Evolutionary conservation across 92 coral and sea anemone species (phyloP).

Genomic region (Scolanthus callimorphus): DNA sequence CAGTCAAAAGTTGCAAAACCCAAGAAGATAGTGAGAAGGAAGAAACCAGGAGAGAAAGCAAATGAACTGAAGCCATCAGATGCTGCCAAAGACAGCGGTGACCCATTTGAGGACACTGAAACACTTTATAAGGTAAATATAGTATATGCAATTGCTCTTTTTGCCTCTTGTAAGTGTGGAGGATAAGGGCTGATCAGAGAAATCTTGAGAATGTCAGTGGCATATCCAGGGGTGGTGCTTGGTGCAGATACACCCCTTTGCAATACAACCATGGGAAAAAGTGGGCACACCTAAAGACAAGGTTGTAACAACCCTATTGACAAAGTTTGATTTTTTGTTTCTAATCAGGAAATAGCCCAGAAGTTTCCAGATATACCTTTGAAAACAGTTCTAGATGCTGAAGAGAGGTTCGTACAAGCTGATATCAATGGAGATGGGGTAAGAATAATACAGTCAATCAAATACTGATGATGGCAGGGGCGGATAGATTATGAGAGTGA

Average conservation of each 20-base stretch:
- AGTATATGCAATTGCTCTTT: too few species aligned
- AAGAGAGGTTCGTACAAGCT: slow-evolving; percentile 91
- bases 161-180: too few species aligned
- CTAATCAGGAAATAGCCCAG: slow-evolving; percentile 63
- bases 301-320: neutral
- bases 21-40: slow-evolving; percentile 72
- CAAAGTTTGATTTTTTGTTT: neutral
- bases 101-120: slow-evolving; percentile 89
- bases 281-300: too few species aligned
- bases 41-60: slow-evolving; percentile 34
- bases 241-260: too few species aligned
- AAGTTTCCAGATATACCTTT: slow-evolving; percentile 85
- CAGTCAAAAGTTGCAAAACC: slow-evolving; percentile 62
- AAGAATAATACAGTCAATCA: too few species aligned
- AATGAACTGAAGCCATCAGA: slow-evolving; percentile 45
- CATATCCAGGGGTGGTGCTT: too few species aligned
- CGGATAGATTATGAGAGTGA: too few species aligned
- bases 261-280: too few species aligned
- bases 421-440: slow-evolving; percentile 98
- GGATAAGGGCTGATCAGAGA: too few species aligned
- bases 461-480: too few species aligned
- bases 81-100: slow-evolving; percentile 23
- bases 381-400: slow-evolving; percentile 79
- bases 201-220: too few species aligned
- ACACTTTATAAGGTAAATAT: slow-evolving; percentile 73